These are phyloP conservation scores for Deilephila elpenor DNA, from an alignment of 2,888 invertebrate species.

Conservation along the genomic window DNA sequence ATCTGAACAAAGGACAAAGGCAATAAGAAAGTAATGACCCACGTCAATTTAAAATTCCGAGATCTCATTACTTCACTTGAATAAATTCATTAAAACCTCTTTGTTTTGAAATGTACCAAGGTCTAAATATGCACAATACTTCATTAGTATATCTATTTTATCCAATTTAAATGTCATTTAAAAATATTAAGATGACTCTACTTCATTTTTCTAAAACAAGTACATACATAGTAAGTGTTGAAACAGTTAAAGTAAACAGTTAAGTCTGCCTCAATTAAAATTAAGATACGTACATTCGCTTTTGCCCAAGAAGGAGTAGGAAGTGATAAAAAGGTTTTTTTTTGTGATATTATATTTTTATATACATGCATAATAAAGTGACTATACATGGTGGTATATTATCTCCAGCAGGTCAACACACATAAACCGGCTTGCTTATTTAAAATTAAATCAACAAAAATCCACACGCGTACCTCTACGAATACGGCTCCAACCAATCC, in stretches of 20 bases:
- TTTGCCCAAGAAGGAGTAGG: no score
- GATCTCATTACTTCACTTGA: constrained; percentile 7
- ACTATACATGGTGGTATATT: no score
- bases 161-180: background rate
- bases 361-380: no score
- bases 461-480: constrained; percentile 3
- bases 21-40: constrained; percentile 7
- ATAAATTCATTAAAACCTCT: constrained; percentile 24
- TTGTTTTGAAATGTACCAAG: constrained; percentile 4
- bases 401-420: no score
- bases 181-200: no score
- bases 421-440: background rate
- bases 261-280: no score
- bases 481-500: constrained; percentile 27
- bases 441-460: background rate
- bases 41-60: constrained; percentile 1
- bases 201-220: no score
- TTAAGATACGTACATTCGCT: no score
- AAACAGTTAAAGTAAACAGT: no score
- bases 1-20: constrained; percentile 1
- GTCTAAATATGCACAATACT: constrained; percentile 9
- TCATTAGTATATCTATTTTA: constrained; percentile 5
- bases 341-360: no score
- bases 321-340: background rate
- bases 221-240: no score